Conservation (phyloP, 2,888 invertebrate species). For the Meganola albula region DNA sequence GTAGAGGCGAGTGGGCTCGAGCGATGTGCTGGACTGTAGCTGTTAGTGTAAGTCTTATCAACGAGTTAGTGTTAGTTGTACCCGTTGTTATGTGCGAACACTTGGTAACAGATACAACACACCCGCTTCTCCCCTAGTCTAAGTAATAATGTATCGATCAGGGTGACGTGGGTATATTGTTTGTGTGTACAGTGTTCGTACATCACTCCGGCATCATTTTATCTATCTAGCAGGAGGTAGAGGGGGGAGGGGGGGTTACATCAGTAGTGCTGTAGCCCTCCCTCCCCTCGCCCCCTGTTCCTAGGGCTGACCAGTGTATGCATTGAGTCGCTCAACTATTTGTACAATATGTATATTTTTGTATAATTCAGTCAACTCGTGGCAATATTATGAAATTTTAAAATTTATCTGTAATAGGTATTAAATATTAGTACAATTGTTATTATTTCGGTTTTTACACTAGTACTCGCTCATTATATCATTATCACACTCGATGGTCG, state of each 20-base stretch:
- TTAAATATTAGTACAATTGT: slow-evolving; percentile 68
- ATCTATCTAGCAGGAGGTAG: not conserved
- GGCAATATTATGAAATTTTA: slow-evolving; percentile 71
- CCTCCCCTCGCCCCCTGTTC: slow-evolving; percentile 11
- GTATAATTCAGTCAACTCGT: slow-evolving; percentile 71
- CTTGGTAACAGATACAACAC: not conserved
- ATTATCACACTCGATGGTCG: slow-evolving; percentile 6
- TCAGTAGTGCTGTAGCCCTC: slow-evolving; percentile 5
- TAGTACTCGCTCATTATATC: slow-evolving; percentile 14
- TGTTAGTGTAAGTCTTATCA: slow-evolving; percentile 61
- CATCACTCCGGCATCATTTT: not conserved
- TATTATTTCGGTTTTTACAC: slow-evolving; percentile 23
- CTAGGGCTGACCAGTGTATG: slow-evolving; percentile 49
- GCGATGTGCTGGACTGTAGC: slow-evolving; percentile 38
- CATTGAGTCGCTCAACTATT: slow-evolving; percentile 65
- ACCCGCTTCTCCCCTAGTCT: too few species aligned
- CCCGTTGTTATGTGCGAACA: slow-evolving; percentile 6
- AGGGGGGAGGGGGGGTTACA: slow-evolving; percentile 6
- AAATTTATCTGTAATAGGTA: slow-evolving; percentile 65
- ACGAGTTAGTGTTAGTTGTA: slow-evolving; percentile 67
- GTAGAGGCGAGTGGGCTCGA: slow-evolving; percentile 31
- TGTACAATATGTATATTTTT: slow-evolving; percentile 77
- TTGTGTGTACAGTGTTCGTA: slow-evolving; percentile 4
- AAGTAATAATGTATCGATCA: too few species aligned
- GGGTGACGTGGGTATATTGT: too few species aligned